Evolutionary conservation across 1,140 invertebrate species (phyloP), one percentile per base, ranked within the genome.

Genomic region (Spodoptera litura): DNA sequence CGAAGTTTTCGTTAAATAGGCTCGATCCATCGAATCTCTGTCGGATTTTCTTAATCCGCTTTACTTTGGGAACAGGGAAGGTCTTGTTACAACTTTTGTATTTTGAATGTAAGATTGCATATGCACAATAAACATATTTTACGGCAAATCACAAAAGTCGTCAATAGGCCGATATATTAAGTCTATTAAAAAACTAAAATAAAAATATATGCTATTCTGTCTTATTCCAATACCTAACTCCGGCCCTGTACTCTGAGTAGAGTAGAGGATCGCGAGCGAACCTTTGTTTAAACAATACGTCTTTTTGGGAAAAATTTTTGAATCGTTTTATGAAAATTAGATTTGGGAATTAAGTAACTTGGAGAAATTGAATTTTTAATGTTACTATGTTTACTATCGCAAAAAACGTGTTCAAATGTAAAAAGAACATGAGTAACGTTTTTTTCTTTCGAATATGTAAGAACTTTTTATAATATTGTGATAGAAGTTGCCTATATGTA

Each of bases 291-390:
- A 80, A 83, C 79, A 81, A 73, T 78, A 68, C 53, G 78, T 64
- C 71, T 83, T 80, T 79, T 81, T 66, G 35, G 59, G 62, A 62
- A 25, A 27, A 59, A 74, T 52, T 84, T 86, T 88, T 85, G 68
- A 78, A 83, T 77, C n/a, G 66, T 84, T 90, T 89, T 86, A 89
- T 82, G 75, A 66, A 87, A 84, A 91, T 91, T 89, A 88, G 62
- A 89, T 90, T 90, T 87, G 51, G 74, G 73, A 84, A 83, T 79
- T 79, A 55, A 73, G 55, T 83, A 78, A 70, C 79, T 79, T 58
- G 44, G 78, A 59, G n/a, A 66, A 74, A 80, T 74, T 74, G 70
- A 66, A 79, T 79, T 79, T 66, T 66, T 71, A 62, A 72, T 59
- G 38, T 31, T 49, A 27, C 15, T 49, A n/a, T 20, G 20, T 20